A percentile compares a stretch with the other conserved stretches of the same genome.
phyloP scores from a whole-genome alignment of 2,888 invertebrate genomes.

The Epirrhoe alternata region DNA sequence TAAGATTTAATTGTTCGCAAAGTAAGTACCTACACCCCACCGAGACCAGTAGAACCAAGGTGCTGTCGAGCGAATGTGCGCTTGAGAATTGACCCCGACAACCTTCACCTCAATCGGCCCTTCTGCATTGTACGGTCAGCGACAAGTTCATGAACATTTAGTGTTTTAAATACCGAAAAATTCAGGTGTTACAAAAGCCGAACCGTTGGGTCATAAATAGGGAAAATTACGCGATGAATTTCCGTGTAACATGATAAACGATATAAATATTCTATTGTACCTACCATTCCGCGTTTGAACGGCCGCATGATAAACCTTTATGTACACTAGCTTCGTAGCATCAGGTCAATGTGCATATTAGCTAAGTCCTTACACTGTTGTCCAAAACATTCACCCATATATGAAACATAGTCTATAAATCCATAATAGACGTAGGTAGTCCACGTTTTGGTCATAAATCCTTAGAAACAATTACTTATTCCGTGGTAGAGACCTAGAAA shows the following conservation, averaged over 20 bases:
- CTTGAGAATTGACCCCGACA: slow-evolving; percentile 3
- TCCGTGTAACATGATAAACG: background rate
- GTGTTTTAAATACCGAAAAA: background rate
- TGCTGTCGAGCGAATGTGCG: background rate
- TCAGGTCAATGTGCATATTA: slow-evolving; percentile 8
- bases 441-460: background rate
- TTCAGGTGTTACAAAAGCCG: background rate
- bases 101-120: background rate
- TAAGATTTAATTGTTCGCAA: background rate
- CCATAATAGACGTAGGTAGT: background rate
- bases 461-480: slow-evolving; percentile 5
- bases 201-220: background rate
- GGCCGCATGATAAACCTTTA: slow-evolving; percentile 19
- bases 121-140: background rate
- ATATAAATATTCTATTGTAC: background rate
- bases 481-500: slow-evolving; percentile 2
- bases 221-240: too few species aligned
- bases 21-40: background rate
- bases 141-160: too few species aligned
- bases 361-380: background rate
- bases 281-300: slow-evolving; percentile 17
- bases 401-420: background rate
- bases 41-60: slow-evolving; percentile 1
- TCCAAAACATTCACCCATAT: slow-evolving; percentile 1
- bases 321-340: background rate